phyloP scores from a whole-genome alignment of 1,140 invertebrate genomes.

The Drosophila murphyi region DNA sequence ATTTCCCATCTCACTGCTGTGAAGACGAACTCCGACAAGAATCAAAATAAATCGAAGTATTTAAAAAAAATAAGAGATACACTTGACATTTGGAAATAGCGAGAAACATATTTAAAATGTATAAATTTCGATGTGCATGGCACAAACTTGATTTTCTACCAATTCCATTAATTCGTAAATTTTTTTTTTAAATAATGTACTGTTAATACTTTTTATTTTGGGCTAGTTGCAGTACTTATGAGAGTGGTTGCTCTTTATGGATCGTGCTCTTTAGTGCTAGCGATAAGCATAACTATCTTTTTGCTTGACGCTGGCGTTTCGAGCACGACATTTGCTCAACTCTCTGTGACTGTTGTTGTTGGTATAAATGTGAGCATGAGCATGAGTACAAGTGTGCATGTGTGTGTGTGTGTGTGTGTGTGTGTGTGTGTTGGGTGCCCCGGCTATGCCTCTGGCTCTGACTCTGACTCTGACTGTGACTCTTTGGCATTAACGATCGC shows the following conservation, averaged over 20 bases:
- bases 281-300: slow-evolving; percentile 43
- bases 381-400: background rate
- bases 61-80: no score
- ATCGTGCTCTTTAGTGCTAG: slow-evolving; percentile 16
- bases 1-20: no score
- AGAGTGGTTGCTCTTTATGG: background rate
- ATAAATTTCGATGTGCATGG: no score
- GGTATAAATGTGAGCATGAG: slow-evolving; percentile 5
- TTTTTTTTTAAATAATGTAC: background rate
- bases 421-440: slow-evolving; percentile 3
- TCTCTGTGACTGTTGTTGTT: slow-evolving; percentile 16
- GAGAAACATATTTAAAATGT: no score
- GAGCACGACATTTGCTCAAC: slow-evolving; percentile 5
- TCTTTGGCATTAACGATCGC: slow-evolving; percentile 77
- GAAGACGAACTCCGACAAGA: no score
- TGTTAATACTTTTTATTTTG: background rate
- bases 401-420: slow-evolving; percentile 3
- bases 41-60: no score
- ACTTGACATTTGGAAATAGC: no score
- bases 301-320: background rate
- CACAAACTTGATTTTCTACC: no score
- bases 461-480: slow-evolving; percentile 12
- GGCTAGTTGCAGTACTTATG: slow-evolving; percentile 4
- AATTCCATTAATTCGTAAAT: background rate
- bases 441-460: slow-evolving; percentile 8